These are phyloP conservation scores for Acomys russatus DNA, from an alignment of 2,797 vertebrate genomes.

Conservation along the genomic window DNA sequence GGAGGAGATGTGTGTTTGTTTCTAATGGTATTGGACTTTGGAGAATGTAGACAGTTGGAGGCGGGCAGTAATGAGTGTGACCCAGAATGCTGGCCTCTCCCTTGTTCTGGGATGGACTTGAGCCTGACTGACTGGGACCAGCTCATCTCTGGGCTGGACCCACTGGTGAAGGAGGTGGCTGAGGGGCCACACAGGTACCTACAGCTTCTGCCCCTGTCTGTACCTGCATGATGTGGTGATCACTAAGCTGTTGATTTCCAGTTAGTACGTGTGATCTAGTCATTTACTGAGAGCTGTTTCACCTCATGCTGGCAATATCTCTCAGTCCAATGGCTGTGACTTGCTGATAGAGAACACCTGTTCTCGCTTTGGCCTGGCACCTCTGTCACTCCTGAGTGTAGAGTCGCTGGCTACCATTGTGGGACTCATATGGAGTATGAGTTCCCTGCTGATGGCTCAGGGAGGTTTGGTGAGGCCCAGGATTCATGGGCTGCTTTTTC, in stretches of 20 bases:
- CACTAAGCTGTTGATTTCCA: neutral
- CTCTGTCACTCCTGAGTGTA: neutral
- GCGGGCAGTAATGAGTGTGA: too few species aligned
- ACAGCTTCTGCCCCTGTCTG: neutral
- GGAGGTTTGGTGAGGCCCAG: neutral
- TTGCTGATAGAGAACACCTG: neutral
- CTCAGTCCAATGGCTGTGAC: neutral
- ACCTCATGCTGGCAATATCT: neutral
- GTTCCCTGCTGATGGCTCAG: neutral
- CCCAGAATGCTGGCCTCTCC: neutral
- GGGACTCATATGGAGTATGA: neutral
- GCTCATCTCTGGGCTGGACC: neutral
- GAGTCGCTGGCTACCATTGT: neutral
- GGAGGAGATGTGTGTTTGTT: neutral
- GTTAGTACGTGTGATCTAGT: neutral
- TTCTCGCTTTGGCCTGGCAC: neutral
- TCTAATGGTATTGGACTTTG: neutral
- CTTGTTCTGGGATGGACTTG: neutral
- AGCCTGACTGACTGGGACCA: neutral
- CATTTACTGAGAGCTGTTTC: neutral
- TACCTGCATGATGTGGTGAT: neutral
- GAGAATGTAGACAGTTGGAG: neutral
- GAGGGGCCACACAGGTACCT: neutral
- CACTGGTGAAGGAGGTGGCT: neutral
- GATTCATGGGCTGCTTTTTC: neutral